Base-by-base conservation (phyloP, 2,113 vertebrate genomes). In the Pterocles orientalis region DNA sequence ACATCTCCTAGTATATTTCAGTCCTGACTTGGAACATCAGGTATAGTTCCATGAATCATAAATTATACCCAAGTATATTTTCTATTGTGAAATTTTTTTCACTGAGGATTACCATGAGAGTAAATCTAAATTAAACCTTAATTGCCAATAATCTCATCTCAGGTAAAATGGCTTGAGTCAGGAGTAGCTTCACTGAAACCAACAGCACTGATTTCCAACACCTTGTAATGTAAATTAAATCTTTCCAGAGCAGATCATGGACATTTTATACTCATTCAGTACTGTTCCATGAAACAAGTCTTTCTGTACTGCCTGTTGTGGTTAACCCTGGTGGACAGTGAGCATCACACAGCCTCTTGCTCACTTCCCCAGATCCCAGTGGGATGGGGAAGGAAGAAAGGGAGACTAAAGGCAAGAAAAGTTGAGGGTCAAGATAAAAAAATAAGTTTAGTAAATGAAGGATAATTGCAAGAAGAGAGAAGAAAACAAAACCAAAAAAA, bases 1-100 rank as follows among this genome's bases (percentile, higher is more conserved):
- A 83, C 3, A 2, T 86, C 28, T 73, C 93, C 70, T 50, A 68
- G 56, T 56, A 36, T 54, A 93, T 92, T 81, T 88, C 57, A 89
- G 57, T 57, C 61, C 73, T 3, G 19, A 12, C 45, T 78, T 92
- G 26, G 10, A 94, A 88, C 65, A 90, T 47, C 65, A 84, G 72
- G 80, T 90, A 34, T 33, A 94, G 66, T 78, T 96, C 61, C 33
- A 57, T 71, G 85, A 88, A 77, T 94, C 88, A 71, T 41, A 68
- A 64, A 92, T 92, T 88, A 86, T 36, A 90, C 11, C 23, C 51
- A 92, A 71, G 88, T 84, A 82, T 9, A 23, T 79, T 82, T 89
- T 96, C n/a, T 69, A 25, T 69, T 84, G 19, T 65, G 61, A 83
- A 92, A 51, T 75, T 85, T 41, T 80, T 93, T 94, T 87, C 77